Percentiles rank a stretch among this genome's conserved stretches.
These are phyloP conservation scores for Leguminivora glycinivorella DNA, from an alignment of 1,140 invertebrate genomes.

Conservation along the genomic window DNA sequence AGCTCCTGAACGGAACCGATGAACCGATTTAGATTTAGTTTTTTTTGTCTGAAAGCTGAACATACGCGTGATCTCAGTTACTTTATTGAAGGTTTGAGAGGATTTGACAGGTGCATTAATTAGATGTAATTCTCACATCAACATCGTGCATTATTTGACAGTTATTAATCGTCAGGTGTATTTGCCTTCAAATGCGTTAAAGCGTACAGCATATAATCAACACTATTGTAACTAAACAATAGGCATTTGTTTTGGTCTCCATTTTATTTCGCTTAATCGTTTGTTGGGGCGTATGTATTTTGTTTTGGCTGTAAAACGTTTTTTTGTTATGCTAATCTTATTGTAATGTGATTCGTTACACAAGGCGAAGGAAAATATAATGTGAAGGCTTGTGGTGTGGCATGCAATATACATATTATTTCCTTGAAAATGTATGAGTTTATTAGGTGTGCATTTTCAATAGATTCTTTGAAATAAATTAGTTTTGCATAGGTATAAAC, in stretches of 20 bases:
- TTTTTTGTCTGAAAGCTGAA: too few species aligned
- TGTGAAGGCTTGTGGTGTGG: background rate
- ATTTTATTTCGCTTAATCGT: constrained; percentile 22
- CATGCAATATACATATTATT: too few species aligned
- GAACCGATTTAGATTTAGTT: too few species aligned
- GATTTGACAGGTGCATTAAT: background rate
- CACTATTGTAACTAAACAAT: constrained; percentile 26
- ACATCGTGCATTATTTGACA: constrained; percentile 53
- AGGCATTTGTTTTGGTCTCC: constrained; percentile 26
- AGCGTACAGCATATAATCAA: constrained; percentile 13
- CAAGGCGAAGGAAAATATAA: background rate
- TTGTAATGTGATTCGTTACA: background rate
- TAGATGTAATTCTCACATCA: background rate
- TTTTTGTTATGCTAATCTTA: constrained; percentile 20
- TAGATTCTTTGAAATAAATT: background rate
- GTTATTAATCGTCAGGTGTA: constrained; percentile 54
- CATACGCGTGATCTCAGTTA: background rate
- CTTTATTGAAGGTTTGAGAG: background rate
- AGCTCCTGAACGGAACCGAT: too few species aligned
- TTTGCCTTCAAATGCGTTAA: constrained; percentile 40
- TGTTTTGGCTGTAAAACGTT: constrained; percentile 7
- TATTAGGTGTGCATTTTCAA: background rate
- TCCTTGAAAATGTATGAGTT: background rate
- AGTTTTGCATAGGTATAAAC: background rate
- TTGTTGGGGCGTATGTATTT: background rate